A percentile compares a stretch with the other conserved stretches of the same genome.
phyloP scores from a whole-genome alignment of 2,888 invertebrate species.

The Drosophila ustulata region DNA sequence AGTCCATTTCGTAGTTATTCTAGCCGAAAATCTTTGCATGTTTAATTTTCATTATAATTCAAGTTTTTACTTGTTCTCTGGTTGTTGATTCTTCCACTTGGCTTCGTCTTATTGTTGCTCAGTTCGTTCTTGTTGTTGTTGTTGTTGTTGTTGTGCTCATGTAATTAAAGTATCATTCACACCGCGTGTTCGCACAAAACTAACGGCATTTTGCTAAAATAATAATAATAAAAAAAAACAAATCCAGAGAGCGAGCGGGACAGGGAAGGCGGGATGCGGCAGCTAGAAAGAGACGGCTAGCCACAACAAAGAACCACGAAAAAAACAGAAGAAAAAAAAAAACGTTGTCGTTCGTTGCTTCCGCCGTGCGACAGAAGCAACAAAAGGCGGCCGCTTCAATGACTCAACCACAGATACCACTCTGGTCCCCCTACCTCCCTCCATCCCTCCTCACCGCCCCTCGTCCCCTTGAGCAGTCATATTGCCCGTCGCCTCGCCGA shows the following conservation, averaged over 20 bases:
- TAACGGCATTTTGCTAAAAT: conserved; percentile 79
- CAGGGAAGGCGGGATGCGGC: neutral
- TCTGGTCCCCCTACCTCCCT: neutral
- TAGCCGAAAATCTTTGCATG: conserved; percentile 44
- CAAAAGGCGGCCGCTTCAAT: conserved; percentile 62
- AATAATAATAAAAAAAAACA: conserved; percentile 59
- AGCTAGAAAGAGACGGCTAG: conserved; percentile 23
- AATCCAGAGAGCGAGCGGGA: conserved; percentile 7
- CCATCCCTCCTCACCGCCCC: neutral
- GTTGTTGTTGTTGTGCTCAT: conserved; percentile 30
- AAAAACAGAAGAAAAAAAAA: conserved; percentile 12
- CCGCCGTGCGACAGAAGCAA: conserved; percentile 52
- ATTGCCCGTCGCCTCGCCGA: conserved; percentile 24
- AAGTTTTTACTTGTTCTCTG: conserved; percentile 74
- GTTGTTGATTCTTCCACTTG: neutral
- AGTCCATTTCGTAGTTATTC: neutral
- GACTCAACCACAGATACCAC: conserved; percentile 63
- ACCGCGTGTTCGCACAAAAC: conserved; percentile 77
- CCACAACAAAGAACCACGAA: conserved; percentile 34
- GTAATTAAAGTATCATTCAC: conserved; percentile 81
- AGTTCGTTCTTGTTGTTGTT: conserved; percentile 78
- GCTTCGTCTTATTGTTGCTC: neutral
- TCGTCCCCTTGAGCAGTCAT: neutral
- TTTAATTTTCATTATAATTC: conserved; percentile 59
- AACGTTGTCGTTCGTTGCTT: conserved; percentile 56